Percentiles rank a stretch among this genome's conserved stretches.
phyloP scores from a whole-genome alignment of 2,888 invertebrate genomes.

The Netelia melanura region DNA sequence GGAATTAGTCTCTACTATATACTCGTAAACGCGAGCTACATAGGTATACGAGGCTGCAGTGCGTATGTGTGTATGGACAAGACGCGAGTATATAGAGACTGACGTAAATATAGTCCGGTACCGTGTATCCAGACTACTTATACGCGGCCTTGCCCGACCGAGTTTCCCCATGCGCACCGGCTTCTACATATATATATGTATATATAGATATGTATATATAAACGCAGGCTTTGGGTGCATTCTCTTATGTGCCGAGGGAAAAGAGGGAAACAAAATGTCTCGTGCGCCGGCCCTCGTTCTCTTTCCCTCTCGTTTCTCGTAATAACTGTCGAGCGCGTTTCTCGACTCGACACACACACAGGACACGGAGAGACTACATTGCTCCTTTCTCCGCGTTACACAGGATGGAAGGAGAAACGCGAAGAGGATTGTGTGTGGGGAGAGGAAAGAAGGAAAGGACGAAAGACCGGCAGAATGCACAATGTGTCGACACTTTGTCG shows the following conservation, averaged over 20 bases:
- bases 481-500: slow-evolving; percentile 14
- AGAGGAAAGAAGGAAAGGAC: too few species aligned
- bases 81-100: not conserved
- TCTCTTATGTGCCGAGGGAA: not conserved
- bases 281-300: slow-evolving; percentile 18
- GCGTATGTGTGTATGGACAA: not conserved
- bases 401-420: not conserved
- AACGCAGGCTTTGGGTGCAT: slow-evolving; percentile 5
- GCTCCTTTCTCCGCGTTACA: not conserved
- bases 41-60: not conserved
- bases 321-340: slow-evolving; percentile 67
- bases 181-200: not conserved
- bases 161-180: slow-evolving; percentile 8
- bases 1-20: slow-evolving; percentile 56
- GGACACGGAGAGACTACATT: not conserved
- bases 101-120: slow-evolving; percentile 17
- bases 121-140: slow-evolving; percentile 4
- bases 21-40: slow-evolving; percentile 33
- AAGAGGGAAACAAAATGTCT: slow-evolving; percentile 65
- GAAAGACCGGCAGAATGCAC: not conserved
- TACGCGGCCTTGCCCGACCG: slow-evolving; percentile 8
- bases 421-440: not conserved
- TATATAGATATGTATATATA: not conserved
- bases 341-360: not conserved
- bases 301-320: slow-evolving; percentile 29